Evolutionary conservation across 1,140 invertebrate genomes (phyloP).

Genomic region (Tetranychus cinnabarinus): DNA sequence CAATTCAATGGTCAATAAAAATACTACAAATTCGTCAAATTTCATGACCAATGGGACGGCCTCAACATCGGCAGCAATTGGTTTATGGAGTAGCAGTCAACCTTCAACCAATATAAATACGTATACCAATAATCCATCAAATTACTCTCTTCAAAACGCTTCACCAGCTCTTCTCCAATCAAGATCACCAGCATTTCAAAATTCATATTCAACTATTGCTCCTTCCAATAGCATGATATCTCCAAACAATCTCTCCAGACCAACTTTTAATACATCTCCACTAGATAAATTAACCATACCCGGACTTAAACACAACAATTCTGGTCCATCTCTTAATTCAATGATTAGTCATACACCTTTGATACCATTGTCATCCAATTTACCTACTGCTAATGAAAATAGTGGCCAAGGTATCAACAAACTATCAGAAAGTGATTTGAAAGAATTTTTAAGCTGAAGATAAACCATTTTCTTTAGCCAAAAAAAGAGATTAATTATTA

Average conservation of each 20-base stretch:
- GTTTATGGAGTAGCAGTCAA: not conserved
- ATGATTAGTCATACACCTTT: not conserved
- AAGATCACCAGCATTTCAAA: not conserved
- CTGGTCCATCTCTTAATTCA: not conserved
- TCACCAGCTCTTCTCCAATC: not conserved
- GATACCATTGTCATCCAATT: not conserved
- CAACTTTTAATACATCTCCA: not conserved
- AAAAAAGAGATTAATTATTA: too few relatives aligned
- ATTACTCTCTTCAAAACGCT: not conserved
- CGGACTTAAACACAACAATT: not conserved
- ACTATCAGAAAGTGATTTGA: not conserved
- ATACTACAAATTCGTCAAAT: too few relatives aligned
- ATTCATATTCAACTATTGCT: not conserved
- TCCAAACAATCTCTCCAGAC: not conserved
- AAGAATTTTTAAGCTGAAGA: not conserved
- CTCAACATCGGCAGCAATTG: not conserved
- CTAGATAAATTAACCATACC: not conserved
- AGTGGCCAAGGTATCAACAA: not conserved
- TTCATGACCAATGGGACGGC: not conserved
- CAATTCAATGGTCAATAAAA: not conserved
- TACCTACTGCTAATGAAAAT: not conserved
- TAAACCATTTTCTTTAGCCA: too few relatives aligned
- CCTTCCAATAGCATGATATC: not conserved
- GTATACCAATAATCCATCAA: not conserved
- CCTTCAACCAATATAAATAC: not conserved